Base-by-base conservation (phyloP, 1,140 invertebrate genomes). In the Andricus grossulariae region DNA sequence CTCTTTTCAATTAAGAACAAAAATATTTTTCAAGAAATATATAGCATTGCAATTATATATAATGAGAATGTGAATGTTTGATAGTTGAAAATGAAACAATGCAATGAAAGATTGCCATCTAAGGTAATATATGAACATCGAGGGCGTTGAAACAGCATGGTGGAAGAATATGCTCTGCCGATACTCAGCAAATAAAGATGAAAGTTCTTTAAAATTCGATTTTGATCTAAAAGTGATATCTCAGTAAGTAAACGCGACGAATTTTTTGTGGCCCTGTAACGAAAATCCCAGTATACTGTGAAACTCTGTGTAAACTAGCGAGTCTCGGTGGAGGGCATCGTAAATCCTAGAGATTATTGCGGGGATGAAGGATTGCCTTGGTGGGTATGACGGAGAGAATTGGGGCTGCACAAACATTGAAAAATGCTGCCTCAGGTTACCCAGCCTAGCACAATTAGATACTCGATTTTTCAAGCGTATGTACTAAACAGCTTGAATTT, bases 301-400 rank as follows among this genome's bases (percentile, higher is more conserved):
- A 72, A 80, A 84, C 82, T 79, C 78, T 70, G 76, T 84, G 72
- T 75, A 85, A 86, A 81, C 73, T 78, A 78, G 71, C 74, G 78
- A 75, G 82, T 84, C 75, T 78, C 78, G 79, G 80, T 74, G 76
- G 60, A 77, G 80, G 78, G 76, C 78, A 77, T 77, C 80, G 83
- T 82, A 84, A 87, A 87, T 86, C 83, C 80, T 45, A 21, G 70
- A 86, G 83, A 86, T 86, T 87, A 86, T 86, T 82, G 80, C 74
- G 57, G 77, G 70, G 76, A 79, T 75, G 78, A 79, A 81, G 78
- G 74, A 32, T 25, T 10, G 77, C 72, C 13, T 18, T 73, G 73
- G 77, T 76, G 77, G 71, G 72, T 82, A 80, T 83, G 82, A 81
- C 77, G 51, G 71, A 81, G 76, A 75, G 80, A 78, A 81, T 76